A percentile compares a stretch with the other conserved stretches of the same genome.
Conservation (phyloP, 1,140 invertebrate genomes). For the Drosophila kikkawai region DNA sequence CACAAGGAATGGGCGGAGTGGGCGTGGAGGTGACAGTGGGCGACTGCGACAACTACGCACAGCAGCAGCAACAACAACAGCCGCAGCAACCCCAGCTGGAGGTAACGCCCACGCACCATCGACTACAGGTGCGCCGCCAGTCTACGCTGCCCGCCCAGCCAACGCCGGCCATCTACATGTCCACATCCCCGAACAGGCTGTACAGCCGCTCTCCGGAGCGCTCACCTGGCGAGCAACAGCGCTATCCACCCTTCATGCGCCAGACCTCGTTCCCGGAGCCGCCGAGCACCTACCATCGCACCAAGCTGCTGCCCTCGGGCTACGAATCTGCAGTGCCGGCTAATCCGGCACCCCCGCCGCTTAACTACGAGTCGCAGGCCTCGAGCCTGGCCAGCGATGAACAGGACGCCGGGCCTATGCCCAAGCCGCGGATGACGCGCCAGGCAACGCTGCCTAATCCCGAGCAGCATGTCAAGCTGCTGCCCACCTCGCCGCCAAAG, state of each 20-base stretch:
- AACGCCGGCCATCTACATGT: constrained; percentile 80
- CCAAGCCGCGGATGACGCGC: constrained; percentile 78
- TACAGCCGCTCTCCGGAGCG: constrained; percentile 84
- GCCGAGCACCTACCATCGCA: constrained; percentile 68
- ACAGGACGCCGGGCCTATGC: constrained; percentile 52
- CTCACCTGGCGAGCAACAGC: constrained; percentile 78
- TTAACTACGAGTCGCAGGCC: constrained; percentile 70
- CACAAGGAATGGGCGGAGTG: constrained; percentile 20
- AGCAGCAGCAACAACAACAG: constrained; percentile 63
- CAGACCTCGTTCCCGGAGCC: constrained; percentile 82
- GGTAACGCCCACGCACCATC: constrained; percentile 67
- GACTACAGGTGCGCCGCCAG: constrained; percentile 82
- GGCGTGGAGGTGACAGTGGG: constrained; percentile 40
- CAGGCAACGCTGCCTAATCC: constrained; percentile 84
- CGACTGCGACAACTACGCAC: constrained; percentile 78
- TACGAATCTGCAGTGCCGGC: constrained; percentile 2
- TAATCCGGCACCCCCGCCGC: constrained; percentile 35
- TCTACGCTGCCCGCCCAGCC: constrained; percentile 80
- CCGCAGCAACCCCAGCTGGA: constrained; percentile 59
- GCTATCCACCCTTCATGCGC: constrained; percentile 82
- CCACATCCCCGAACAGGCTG: constrained; percentile 81
- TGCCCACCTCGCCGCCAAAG: constrained; percentile 84
- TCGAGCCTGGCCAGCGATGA: constrained; percentile 71
- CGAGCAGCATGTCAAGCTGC: constrained; percentile 81
- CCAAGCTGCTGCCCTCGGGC: constrained; percentile 73